phyloP scores from a whole-genome alignment of 2,113 vertebrate genomes.

The Urocitellus parryii region DNA sequence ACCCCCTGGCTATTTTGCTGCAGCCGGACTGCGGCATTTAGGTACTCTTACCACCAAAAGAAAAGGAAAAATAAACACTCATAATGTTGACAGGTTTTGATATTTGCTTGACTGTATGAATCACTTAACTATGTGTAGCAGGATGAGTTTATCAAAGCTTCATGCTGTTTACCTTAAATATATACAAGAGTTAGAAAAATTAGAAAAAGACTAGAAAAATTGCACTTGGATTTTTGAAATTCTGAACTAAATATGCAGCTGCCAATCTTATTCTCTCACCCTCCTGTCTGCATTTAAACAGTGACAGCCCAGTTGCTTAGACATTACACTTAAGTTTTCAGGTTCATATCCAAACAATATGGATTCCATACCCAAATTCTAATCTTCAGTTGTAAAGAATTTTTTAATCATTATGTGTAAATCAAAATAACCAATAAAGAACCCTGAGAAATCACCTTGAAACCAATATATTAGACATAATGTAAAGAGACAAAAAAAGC shows the following conservation, averaged over 20 bases:
- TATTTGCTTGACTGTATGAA: background rate
- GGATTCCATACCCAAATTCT: background rate
- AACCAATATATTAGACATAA: slow-evolving; percentile 37
- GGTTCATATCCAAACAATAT: background rate
- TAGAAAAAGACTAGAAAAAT: background rate
- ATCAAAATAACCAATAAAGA: slow-evolving; percentile 9
- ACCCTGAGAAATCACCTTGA: slow-evolving; percentile 26
- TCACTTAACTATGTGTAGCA: background rate
- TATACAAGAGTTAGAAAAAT: background rate
- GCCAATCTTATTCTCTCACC: background rate
- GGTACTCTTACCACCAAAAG: background rate
- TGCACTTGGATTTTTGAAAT: background rate
- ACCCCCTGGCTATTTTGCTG: no score
- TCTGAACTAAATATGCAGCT: background rate
- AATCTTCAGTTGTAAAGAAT: background rate
- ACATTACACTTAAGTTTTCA: slow-evolving; percentile 11
- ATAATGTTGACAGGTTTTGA: background rate
- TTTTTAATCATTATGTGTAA: background rate
- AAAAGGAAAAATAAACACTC: no score
- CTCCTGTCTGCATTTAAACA: background rate
- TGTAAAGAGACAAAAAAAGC: background rate
- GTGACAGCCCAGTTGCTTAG: background rate
- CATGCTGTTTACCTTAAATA: background rate
- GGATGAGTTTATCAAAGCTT: background rate
- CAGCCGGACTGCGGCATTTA: no score